Evolutionary conservation across 1,140 invertebrate species (phyloP).

Genomic region (Lordiphosa clarofinis): DNA sequence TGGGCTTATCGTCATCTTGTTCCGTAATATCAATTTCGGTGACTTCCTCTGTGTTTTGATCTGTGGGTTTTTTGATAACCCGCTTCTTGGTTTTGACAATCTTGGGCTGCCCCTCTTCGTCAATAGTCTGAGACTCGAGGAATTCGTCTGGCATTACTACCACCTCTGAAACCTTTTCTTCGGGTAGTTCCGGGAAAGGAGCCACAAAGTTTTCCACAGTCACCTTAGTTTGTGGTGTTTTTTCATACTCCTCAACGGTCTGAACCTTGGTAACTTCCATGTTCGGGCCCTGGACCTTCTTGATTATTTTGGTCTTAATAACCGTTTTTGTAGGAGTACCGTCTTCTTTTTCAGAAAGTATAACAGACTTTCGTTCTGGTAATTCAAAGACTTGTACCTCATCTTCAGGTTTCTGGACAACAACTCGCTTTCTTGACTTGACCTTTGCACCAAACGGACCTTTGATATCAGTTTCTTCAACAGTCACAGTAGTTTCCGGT

Average conservation of each 20-base stretch:
- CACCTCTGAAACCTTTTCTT: constrained; percentile 67
- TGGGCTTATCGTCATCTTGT: constrained; percentile 52
- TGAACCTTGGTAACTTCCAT: constrained; percentile 80
- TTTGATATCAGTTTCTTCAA: constrained; percentile 51
- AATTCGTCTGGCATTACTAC: constrained; percentile 54
- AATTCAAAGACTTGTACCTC: constrained; percentile 59
- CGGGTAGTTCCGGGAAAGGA: constrained; percentile 60
- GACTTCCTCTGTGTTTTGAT: constrained; percentile 44
- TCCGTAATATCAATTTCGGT: constrained; percentile 61
- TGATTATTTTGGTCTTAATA: constrained; percentile 79
- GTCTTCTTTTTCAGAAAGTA: constrained; percentile 71
- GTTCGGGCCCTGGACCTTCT: constrained; percentile 74
- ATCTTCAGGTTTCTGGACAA: constrained; percentile 58
- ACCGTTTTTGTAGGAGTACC: constrained; percentile 79
- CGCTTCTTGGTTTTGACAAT: constrained; percentile 40
- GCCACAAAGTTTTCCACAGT: constrained; percentile 65
- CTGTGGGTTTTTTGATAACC: constrained; percentile 42
- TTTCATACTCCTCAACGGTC: constrained; percentile 80
- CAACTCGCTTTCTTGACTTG: constrained; percentile 51
- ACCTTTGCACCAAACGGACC: constrained; percentile 33
- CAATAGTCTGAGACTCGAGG: constrained; percentile 32
- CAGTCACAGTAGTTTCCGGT: constrained; percentile 70
- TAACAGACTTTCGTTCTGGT: constrained; percentile 65
- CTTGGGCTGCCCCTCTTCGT: constrained; percentile 27
- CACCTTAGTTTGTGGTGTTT: constrained; percentile 75